phyloP scores from a whole-genome alignment of 2,888 invertebrate species.

The Priocnemis perturbator region DNA sequence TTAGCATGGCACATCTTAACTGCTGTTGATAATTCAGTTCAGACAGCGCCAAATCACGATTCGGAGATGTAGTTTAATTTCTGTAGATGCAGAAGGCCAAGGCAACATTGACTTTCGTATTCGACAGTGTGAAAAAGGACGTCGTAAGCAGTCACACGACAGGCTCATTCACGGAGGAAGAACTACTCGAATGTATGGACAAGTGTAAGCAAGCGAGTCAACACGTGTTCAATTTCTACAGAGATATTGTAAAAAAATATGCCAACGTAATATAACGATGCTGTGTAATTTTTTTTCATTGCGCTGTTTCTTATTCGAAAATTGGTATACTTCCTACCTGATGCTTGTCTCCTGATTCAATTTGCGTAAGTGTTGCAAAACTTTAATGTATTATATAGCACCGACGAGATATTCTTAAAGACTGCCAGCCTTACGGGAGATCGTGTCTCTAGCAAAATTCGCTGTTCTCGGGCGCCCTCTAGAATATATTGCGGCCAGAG shows the following conservation, averaged over 20 bases:
- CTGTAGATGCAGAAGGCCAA: conserved; percentile 73
- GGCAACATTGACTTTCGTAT: conserved; percentile 85
- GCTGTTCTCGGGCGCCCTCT: no score
- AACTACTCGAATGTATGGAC: conserved; percentile 82
- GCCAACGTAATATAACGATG: conserved; percentile 64
- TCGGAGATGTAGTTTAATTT: conserved; percentile 52
- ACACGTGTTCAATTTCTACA: conserved; percentile 85
- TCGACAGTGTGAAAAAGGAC: conserved; percentile 81
- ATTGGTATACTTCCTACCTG: background rate
- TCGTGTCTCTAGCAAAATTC: no score
- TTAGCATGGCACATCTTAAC: conserved; percentile 40
- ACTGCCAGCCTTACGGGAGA: no score
- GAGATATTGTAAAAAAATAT: conserved; percentile 80
- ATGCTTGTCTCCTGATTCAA: no score
- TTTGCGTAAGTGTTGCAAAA: no score
- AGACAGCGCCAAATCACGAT: background rate
- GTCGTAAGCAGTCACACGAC: conserved; percentile 82
- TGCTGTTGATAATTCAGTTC: background rate
- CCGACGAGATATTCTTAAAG: no score
- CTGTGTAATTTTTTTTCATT: background rate
- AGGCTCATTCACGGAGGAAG: conserved; percentile 82
- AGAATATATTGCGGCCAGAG: no score
- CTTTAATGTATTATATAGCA: no score
- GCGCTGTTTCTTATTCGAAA: background rate
- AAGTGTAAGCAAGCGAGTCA: conserved; percentile 82